Conservation (phyloP, 2,888 invertebrate genomes). For the Hirtodrosophila cameraria region DNA sequence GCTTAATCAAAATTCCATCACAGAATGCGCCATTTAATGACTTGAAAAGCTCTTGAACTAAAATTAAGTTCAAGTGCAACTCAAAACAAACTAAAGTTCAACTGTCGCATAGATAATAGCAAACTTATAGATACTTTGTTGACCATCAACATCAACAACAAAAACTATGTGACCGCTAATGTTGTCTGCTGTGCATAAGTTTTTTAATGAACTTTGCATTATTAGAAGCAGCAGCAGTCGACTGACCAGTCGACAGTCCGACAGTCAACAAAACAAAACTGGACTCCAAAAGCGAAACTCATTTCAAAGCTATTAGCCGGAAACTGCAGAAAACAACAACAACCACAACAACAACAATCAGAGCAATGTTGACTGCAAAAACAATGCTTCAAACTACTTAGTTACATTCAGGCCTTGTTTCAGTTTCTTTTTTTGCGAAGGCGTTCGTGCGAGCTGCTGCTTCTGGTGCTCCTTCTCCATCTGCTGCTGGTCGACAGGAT, state of each 20-base stretch:
- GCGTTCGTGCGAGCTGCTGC: slow-evolving; percentile 51
- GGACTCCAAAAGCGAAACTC: slow-evolving; percentile 63
- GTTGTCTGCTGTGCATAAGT: slow-evolving; percentile 32
- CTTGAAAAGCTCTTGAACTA: too few species aligned
- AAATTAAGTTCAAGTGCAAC: neutral
- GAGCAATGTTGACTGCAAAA: slow-evolving; percentile 15
- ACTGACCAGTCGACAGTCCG: slow-evolving; percentile 16
- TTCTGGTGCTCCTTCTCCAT: neutral
- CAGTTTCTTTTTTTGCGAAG: slow-evolving; percentile 34
- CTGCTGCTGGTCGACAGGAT: slow-evolving; percentile 20
- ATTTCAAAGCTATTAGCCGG: slow-evolving; percentile 75
- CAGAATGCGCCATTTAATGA: too few species aligned
- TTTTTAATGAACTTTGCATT: slow-evolving; percentile 52
- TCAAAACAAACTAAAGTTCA: slow-evolving; percentile 2
- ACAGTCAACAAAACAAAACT: slow-evolving; percentile 21
- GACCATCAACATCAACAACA: slow-evolving; percentile 13
- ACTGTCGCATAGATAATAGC: slow-evolving; percentile 15
- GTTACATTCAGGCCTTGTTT: slow-evolving; percentile 30
- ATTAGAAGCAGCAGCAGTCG: slow-evolving; percentile 17
- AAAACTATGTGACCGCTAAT: slow-evolving; percentile 47
- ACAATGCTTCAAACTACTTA: slow-evolving; percentile 27
- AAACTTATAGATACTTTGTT: slow-evolving; percentile 4
- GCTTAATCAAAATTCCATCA: too few species aligned
- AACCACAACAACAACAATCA: slow-evolving; percentile 8
- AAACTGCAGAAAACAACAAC: slow-evolving; percentile 41